A percentile compares a stretch with the other conserved stretches of the same genome.
These are phyloP conservation scores for Papilio protenor DNA, from an alignment of 2,888 invertebrate species.

Conservation along the genomic window DNA sequence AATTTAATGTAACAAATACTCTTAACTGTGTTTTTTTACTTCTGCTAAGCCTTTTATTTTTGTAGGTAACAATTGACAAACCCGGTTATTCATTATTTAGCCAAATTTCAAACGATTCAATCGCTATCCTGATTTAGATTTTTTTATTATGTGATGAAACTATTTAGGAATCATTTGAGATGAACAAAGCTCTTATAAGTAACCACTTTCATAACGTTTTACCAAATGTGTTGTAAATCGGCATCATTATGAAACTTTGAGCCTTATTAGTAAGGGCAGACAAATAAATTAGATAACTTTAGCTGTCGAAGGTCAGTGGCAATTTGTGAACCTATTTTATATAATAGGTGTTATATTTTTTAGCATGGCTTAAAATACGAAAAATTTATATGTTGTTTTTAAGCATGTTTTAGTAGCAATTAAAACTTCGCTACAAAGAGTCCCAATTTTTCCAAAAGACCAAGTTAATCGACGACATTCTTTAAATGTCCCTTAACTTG, in stretches of 20 bases:
- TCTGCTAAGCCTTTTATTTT: neutral
- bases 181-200: conserved; percentile 16
- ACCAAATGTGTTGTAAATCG: conserved; percentile 18
- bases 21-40: neutral
- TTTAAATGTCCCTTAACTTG: too few relatives aligned
- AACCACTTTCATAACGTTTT: conserved; percentile 25
- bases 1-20: too few relatives aligned
- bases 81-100: neutral
- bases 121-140: neutral
- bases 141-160: conserved; percentile 29
- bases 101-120: conserved; percentile 2
- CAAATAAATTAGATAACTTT: conserved; percentile 29
- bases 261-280: conserved; percentile 19
- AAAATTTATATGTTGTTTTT: neutral
- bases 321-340: conserved; percentile 19
- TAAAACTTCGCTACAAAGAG: neutral
- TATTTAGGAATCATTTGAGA: conserved; percentile 11
- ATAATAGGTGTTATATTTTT: conserved; percentile 4
- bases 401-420: neutral
- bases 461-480: too few relatives aligned
- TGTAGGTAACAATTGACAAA: neutral
- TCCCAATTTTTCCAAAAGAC: too few relatives aligned
- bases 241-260: conserved; percentile 32
- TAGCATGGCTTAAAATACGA: neutral
- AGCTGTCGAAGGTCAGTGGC: conserved; percentile 28